Conservation (phyloP, 2,113 vertebrate species). For the Rhizomys pruinosus region DNA sequence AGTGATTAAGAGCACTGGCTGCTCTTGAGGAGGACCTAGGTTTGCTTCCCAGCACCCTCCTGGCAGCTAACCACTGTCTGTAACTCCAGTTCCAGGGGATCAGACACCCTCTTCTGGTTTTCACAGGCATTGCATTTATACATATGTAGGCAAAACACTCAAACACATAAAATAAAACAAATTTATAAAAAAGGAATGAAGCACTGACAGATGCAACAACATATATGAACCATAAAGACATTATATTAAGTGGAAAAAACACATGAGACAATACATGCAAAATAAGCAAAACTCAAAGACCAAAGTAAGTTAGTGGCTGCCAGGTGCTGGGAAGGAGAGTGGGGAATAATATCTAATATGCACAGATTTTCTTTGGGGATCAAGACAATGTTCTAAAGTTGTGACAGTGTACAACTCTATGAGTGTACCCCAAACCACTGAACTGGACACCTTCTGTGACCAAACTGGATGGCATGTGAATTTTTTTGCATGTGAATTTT, state of each 20-base stretch:
- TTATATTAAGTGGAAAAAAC: background rate
- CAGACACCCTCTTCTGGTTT: background rate
- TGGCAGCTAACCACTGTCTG: background rate
- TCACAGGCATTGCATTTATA: background rate
- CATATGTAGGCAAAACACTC: background rate
- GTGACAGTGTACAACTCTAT: background rate
- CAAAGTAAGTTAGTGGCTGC: background rate
- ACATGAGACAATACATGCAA: background rate
- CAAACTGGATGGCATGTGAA: background rate
- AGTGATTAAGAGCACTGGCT: background rate
- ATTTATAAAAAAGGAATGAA: background rate
- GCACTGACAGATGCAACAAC: background rate
- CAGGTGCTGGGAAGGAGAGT: background rate
- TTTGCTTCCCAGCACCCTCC: background rate
- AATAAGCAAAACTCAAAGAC: background rate
- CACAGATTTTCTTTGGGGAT: background rate
- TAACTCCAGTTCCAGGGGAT: background rate
- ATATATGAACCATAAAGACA: slow-evolving; percentile 2
- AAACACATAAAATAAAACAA: background rate
- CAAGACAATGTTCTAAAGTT: slow-evolving; percentile 23
- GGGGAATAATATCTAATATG: background rate
- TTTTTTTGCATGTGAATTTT: no score
- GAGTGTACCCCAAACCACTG: background rate
- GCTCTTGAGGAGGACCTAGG: background rate
- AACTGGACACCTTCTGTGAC: background rate